Base-by-base conservation (phyloP, 2,113 vertebrate genomes). In the Solea senegalensis region DNA sequence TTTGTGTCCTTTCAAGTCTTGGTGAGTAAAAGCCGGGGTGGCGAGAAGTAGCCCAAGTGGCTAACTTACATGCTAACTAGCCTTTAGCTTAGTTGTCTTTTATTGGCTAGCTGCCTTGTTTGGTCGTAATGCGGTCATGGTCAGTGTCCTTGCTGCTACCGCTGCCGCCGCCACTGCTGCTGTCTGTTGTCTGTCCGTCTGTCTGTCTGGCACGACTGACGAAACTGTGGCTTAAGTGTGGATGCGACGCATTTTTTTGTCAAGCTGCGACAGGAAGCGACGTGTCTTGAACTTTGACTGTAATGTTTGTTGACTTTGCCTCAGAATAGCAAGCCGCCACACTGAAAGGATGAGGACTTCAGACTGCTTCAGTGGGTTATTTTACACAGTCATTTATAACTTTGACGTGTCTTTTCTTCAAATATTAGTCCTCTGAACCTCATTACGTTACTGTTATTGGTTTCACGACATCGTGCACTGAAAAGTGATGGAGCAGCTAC, bases 61-160 rank as follows among this genome's bases (percentile, higher is more conserved):
- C 78, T 78, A 89, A 57, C 70, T 43, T n/a, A 50, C 51, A 40
- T 65, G 91, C 86, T 92, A 90, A 66, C 80, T 88, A 84, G 80
- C 78, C 1, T 45, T 69, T 90, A 89, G 88, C 83, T 69, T 16
- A 28, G 78, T 72, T 76, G 63, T 66, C 10, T 48, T 14, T 14
- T 59, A 3, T 58, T 81, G 81, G 87, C 80, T 84, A 85, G 74
- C 78, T 86, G 85, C 81, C 83, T 80, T 76, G 84, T 82, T 88
- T 71, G 73, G 65, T 74, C 71, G 75, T 82, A 65, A 74, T 72
- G 85, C 80, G 71, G 79, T 82, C 75, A 54, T 34, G 75, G 80
- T 70, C 80, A 54, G 56, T 60, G 85, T 80, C 74, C 74, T 62
- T 53, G 0, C 48, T n/a, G 65, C 52, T 56, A 10, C 14, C 8